Evolutionary conservation across 2,888 invertebrate genomes (phyloP), one percentile per base, ranked within the genome.

Genomic region (Dascillus cervinus): DNA sequence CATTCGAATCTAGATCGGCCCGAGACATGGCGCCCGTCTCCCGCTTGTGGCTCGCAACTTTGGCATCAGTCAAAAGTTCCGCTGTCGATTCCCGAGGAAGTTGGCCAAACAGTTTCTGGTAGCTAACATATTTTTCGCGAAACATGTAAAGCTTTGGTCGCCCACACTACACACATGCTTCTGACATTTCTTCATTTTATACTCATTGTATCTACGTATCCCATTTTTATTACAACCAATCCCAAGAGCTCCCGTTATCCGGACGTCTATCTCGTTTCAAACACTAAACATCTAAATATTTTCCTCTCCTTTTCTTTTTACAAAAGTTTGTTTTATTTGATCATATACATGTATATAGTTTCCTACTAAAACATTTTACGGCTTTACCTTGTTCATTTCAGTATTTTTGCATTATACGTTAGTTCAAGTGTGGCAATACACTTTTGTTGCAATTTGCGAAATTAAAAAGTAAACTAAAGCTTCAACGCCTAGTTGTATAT

Each of bases 211-310:
- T 61, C 59, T 60, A 62, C 57, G 60, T 62, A 62, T 62, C 60
- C 61, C 60, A 60, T 60, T 61, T 60, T 61, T 62, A 62, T 62
- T 62, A 62, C 57, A 60, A 60, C 58, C 62, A 60, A 60, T 61
- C 59, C 60, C 52, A 48, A 49, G 53, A 56, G 60, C 55, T 53
- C 46, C 35, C 32, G 32, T 39, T 34, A 39, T 35, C 35, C 39
- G 32, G 47, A 47, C 47, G 43, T 47, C 55, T 47, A 41, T 56
- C 55, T 51, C 53, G 44, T 50, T 54, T 50, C 46, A n/a, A n/a
- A n/a, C n/a, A n/a, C n/a, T n/a, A n/a, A n/a, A n/a, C n/a, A n/a
- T n/a, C n/a, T n/a, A n/a, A n/a, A n/a, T n/a, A n/a, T n/a, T n/a
- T n/a, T n/a, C n/a, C n/a, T n/a, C n/a, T n/a, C n/a, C n/a, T n/a